Base-by-base conservation (phyloP, 2,113 vertebrate genomes). In the Sisor rabdophorus region DNA sequence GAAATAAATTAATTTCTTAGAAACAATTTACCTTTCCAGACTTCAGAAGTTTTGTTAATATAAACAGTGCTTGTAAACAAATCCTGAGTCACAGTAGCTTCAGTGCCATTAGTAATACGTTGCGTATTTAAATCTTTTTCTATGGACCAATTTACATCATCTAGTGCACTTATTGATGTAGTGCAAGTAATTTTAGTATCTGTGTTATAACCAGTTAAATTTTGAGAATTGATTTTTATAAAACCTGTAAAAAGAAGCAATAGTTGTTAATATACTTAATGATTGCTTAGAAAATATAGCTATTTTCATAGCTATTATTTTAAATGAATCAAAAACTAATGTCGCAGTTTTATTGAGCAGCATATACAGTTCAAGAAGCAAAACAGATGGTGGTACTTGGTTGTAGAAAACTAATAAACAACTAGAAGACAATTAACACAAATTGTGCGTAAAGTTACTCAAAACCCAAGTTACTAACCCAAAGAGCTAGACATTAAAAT, bases 11-110 rank as follows among this genome's bases (percentile, higher is more conserved):
- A 44, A 11, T 47, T 1, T 17, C 15, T 15, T 7, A 26, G 2
- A 44, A 22, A 16, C 56, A 70, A 73, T 54, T 19, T 80, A 90
- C 89, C 89, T 82, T 8, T 58, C 87, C 88, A 90, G 20, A 72
- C 0, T 47, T 65, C 69, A 8, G 86, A 70, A n/a, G 77, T 15
- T 0, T 26, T 10, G 0, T 0, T n/a, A 15, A 89, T 54, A 0
- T 0, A 0, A 40, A 88, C 7, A 0, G 0, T 22, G 20, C 2
- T 53, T 0, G 0, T 1, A 0, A 0, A 0, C 0, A 4, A 0
- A 0, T 0, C 0, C 0, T 0, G 0, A 7, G 0, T 13, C 26
- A 86, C 13, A 0, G 0, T 0, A 1, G 83, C 40, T 50, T 84
- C 79, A 2, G 82, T 86, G 26, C 89, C 89, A 15, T 11, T 60